Conservation (phyloP, 1,140 invertebrate species). For the Chelonus insularis region DNA sequence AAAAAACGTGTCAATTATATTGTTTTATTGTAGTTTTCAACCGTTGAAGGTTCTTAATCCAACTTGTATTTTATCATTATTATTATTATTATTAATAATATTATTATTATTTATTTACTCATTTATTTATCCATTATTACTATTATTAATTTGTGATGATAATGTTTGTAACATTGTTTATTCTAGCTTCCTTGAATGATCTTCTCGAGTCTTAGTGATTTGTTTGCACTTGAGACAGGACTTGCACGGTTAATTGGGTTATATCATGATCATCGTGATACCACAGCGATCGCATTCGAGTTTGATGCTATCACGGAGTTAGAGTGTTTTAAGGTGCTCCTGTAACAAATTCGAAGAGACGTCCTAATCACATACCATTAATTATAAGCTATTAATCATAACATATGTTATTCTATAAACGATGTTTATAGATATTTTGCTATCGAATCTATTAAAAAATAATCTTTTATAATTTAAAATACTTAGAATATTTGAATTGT, state of each 20-base stretch:
- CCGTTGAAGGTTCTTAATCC: too few species aligned
- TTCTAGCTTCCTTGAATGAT: conserved; percentile 20
- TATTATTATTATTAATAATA: too few species aligned
- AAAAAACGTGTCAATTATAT: too few species aligned
- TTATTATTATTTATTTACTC: too few species aligned
- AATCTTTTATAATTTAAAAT: too few species aligned
- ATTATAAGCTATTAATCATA: background rate
- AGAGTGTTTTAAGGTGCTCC: conserved; percentile 53
- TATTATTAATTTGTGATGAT: too few species aligned
- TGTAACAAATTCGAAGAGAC: conserved; percentile 46
- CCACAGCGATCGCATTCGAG: conserved; percentile 44
- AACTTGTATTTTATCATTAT: too few species aligned
- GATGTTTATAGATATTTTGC: too few species aligned
- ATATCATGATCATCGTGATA: conserved; percentile 27
- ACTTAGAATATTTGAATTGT: background rate
- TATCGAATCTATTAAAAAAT: too few species aligned
- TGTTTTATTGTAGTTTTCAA: too few species aligned
- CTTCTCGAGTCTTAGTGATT: conserved; percentile 24
- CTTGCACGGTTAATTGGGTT: conserved; percentile 22
- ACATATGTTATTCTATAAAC: background rate
- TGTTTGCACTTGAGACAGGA: conserved; percentile 13
- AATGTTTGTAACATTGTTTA: too few species aligned
- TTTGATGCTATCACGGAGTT: conserved; percentile 49
- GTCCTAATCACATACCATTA: conserved; percentile 24
- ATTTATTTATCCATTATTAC: too few species aligned